Evolutionary conservation across 2,888 invertebrate genomes (phyloP).

Genomic region (Anoplius nigerrimus): DNA sequence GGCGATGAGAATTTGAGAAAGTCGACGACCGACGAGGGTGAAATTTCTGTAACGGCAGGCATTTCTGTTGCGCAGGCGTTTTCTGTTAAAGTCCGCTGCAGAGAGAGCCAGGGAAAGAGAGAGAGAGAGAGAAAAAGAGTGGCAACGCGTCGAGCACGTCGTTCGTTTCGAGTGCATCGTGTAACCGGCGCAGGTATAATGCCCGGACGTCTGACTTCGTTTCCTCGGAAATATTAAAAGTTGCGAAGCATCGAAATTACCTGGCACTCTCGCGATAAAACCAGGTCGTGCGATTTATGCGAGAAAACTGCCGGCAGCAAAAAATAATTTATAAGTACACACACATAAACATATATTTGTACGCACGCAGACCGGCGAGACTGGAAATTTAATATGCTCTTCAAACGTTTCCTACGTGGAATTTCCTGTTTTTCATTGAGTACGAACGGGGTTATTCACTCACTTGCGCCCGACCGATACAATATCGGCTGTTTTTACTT

Average conservation of each 20-base stretch:
- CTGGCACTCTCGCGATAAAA: slow-evolving; percentile 5
- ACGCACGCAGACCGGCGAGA: too few relatives aligned
- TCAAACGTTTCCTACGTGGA: too few relatives aligned
- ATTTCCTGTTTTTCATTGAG: too few relatives aligned
- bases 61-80: not conserved
- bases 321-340: too few relatives aligned
- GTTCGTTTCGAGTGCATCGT: not conserved
- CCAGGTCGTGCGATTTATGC: not conserved
- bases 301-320: too few relatives aligned
- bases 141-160: slow-evolving; percentile 2
- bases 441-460: too few relatives aligned
- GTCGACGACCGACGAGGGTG: not conserved
- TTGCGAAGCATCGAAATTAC: not conserved
- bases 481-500: too few relatives aligned
- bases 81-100: not conserved
- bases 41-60: slow-evolving; percentile 1
- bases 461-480: too few relatives aligned
- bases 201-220: slow-evolving; percentile 7
- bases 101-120: too few relatives aligned
- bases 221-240: slow-evolving; percentile 1
- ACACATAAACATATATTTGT: too few relatives aligned
- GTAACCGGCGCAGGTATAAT: not conserved
- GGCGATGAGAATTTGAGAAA: not conserved
- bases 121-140: too few relatives aligned
- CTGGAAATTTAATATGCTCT: too few relatives aligned